Percentiles rank a stretch among this genome's conserved stretches.
Evolutionary conservation across 2,888 invertebrate genomes (phyloP).

Genomic region (Aplocera efformata): DNA sequence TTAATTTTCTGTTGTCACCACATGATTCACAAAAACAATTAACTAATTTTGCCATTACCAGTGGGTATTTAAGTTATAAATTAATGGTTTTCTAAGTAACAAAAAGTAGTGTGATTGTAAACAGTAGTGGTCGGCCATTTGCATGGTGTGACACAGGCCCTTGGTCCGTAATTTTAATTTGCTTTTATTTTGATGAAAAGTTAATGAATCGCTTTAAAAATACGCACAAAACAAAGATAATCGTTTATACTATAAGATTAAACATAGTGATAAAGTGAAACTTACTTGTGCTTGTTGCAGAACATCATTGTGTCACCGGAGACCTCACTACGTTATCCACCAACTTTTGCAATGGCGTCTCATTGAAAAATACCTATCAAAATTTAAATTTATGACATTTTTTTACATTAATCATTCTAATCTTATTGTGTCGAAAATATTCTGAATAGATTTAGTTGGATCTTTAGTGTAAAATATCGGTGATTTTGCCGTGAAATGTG

Average conservation of each 20-base stretch:
- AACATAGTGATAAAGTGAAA: conserved; percentile 66
- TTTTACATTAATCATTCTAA: conserved; percentile 35
- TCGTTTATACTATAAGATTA: conserved; percentile 43
- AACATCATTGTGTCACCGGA: conserved; percentile 75
- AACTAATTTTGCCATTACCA: conserved; percentile 45
- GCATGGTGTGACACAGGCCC: conserved; percentile 84
- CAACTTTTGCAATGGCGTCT: conserved; percentile 77
- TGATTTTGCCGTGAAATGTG: conserved; percentile 52
- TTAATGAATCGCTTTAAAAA: conserved; percentile 65
- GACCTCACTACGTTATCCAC: conserved; percentile 70
- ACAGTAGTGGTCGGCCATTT: conserved; percentile 87
- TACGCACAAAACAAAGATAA: conserved; percentile 62
- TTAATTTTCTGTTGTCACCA: conserved; percentile 19
- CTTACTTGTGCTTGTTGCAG: conserved; percentile 77
- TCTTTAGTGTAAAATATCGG: conserved; percentile 42
- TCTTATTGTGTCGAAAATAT: conserved; percentile 37
- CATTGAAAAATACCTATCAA: conserved; percentile 61
- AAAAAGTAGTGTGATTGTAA: conserved; percentile 73
- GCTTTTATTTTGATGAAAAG: conserved; percentile 63
- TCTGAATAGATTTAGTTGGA: conserved; percentile 44
- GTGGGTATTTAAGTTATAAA: conserved; percentile 38
- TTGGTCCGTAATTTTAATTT: conserved; percentile 78
- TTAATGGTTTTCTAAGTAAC: conserved; percentile 38
- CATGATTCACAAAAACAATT: conserved; percentile 42
- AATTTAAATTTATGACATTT: conserved; percentile 52